Evolutionary conservation across 2,888 invertebrate genomes (phyloP).

Genomic region (Calameuta filiformis): DNA sequence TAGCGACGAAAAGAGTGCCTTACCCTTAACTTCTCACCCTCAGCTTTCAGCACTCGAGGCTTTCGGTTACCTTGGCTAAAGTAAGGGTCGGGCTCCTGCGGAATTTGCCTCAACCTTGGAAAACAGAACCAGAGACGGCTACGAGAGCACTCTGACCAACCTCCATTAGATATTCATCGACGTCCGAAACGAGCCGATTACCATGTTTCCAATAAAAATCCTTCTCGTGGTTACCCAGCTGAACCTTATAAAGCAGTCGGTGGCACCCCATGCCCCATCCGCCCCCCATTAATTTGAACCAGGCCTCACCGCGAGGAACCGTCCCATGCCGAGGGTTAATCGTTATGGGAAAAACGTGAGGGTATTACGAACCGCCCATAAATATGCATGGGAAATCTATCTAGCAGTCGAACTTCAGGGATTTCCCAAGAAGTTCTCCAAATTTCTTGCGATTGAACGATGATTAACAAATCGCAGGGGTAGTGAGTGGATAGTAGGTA

Average conservation of each 20-base stretch:
- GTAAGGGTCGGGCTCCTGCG: neutral
- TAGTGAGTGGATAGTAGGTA: neutral
- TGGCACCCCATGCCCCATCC: slow-evolving; percentile 10
- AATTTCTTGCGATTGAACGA: neutral
- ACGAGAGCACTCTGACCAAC: neutral
- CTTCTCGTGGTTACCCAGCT: neutral
- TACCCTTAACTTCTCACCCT: neutral
- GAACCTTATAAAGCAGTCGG: slow-evolving; percentile 21
- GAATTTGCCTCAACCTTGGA: neutral
- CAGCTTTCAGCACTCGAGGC: neutral
- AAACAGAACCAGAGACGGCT: neutral
- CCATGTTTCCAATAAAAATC: slow-evolving; percentile 32
- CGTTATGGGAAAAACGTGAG: slow-evolving; percentile 37
- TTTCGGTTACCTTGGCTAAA: neutral
- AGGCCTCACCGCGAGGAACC: neutral
- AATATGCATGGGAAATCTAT: slow-evolving; percentile 34
- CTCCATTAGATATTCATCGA: slow-evolving; percentile 34
- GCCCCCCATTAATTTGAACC: slow-evolving; percentile 40
- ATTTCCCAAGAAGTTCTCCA: neutral
- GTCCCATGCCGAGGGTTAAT: slow-evolving; percentile 33
- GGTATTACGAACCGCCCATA: slow-evolving; percentile 27
- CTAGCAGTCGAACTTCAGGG: neutral
- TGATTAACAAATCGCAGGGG: neutral
- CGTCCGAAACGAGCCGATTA: slow-evolving; percentile 40
- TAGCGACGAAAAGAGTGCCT: slow-evolving; percentile 10